Conservation (phyloP, 2,113 vertebrate species). For the Cinclus mexicanus region DNA sequence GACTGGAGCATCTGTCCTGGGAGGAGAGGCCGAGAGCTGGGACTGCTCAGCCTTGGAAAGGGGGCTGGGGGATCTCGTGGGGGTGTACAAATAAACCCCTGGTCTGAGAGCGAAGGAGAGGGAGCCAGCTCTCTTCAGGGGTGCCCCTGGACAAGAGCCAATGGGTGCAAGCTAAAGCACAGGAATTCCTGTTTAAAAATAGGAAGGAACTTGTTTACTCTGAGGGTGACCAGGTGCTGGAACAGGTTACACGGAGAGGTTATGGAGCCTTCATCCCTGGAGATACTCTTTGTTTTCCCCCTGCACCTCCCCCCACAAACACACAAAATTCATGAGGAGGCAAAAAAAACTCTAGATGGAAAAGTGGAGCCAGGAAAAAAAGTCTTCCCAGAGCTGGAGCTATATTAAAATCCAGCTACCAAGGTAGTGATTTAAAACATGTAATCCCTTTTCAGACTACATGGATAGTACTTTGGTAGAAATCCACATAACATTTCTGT, state of each 20-base stretch:
- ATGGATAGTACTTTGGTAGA: background rate
- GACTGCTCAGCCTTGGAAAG: background rate
- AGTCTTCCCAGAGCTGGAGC: background rate
- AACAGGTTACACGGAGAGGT: background rate
- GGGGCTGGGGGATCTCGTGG: background rate
- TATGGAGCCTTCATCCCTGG: background rate
- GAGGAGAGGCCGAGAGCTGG: background rate
- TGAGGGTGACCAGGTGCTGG: background rate
- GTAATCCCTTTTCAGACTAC: background rate
- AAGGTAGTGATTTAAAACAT: conserved; percentile 14
- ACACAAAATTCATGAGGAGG: background rate
- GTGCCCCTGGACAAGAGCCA: background rate
- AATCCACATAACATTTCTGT: background rate
- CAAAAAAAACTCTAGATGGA: background rate
- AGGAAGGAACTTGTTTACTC: background rate
- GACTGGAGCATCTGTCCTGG: background rate
- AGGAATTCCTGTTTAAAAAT: background rate
- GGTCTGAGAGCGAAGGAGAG: background rate
- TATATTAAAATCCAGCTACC: background rate
- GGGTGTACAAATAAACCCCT: background rate
- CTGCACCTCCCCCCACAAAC: background rate
- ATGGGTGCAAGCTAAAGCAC: background rate
- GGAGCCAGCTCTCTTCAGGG: background rate
- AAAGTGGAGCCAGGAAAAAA: background rate
- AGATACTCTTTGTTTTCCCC: background rate